Evolutionary conservation across 2,888 invertebrate genomes (phyloP).

Genomic region (Melitaea athalia): DNA sequence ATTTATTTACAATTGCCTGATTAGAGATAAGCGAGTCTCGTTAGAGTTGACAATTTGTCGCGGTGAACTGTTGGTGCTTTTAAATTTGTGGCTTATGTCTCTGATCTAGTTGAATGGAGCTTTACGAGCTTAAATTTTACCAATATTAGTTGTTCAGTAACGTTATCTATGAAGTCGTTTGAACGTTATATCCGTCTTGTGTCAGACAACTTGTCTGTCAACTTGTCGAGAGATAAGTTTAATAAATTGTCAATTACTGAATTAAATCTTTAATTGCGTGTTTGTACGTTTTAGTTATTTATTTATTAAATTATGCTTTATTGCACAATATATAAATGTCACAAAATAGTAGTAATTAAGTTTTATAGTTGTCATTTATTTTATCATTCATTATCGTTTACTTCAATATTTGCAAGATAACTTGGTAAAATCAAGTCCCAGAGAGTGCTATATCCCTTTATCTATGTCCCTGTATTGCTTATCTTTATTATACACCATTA

Average conservation of each 20-base stretch:
- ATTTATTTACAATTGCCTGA: constrained; percentile 49
- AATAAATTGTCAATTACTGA: constrained; percentile 16
- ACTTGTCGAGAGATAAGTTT: background rate
- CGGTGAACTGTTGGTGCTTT: constrained; percentile 42
- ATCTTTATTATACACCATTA: too few species aligned
- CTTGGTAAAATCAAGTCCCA: too few species aligned
- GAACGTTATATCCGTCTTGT: constrained; percentile 16
- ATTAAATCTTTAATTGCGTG: background rate
- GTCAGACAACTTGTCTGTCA: constrained; percentile 6
- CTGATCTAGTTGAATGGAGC: constrained; percentile 13
- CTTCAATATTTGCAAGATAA: too few species aligned
- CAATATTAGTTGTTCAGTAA: constrained; percentile 2
- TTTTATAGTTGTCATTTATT: too few species aligned
- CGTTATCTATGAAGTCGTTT: constrained; percentile 11
- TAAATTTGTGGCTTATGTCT: constrained; percentile 41
- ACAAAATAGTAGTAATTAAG: too few species aligned
- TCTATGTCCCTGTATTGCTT: too few species aligned
- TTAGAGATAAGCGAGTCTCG: constrained; percentile 46
- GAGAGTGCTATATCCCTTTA: too few species aligned
- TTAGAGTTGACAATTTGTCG: constrained; percentile 49
- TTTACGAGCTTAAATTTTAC: constrained; percentile 8
- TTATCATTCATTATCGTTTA: too few species aligned
- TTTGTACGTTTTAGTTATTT: constrained; percentile 5
- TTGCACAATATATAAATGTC: too few species aligned
- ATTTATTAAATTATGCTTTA: too few species aligned